phyloP scores from a whole-genome alignment of 2,797 vertebrate genomes.

The Cynodonichthys magdalenae region DNA sequence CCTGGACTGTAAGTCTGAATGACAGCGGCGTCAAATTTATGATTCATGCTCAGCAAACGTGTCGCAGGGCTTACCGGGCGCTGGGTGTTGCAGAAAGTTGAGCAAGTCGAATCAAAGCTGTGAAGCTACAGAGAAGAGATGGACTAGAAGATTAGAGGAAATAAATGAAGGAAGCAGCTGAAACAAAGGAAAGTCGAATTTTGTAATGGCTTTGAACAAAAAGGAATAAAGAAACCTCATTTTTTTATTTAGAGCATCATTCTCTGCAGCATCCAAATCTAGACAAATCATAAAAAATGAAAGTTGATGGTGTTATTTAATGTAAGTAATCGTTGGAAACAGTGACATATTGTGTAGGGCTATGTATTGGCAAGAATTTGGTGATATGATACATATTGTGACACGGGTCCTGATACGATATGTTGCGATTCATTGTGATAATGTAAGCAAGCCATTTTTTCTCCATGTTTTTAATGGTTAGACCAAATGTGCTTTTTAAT shows the following conservation, averaged over 20 bases:
- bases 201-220: neutral
- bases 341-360: conserved; percentile 1
- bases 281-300: no score
- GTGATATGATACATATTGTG: no score
- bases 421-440: no score
- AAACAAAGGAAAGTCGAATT: neutral
- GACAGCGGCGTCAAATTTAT: conserved; percentile 51
- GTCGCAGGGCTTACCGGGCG: conserved; percentile 15
- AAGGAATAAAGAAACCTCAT: neutral
- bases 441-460: no score
- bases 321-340: conserved; percentile 2
- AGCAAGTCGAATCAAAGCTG: conserved; percentile 14
- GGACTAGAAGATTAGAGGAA: conserved; percentile 6
- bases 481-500: no score
- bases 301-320: neutral
- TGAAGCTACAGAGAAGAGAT: conserved; percentile 31
- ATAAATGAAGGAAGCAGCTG: neutral
- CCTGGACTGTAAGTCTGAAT: conserved; percentile 45
- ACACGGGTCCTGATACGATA: no score
- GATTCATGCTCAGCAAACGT: conserved; percentile 28
- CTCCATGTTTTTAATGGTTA: no score
- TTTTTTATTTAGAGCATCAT: neutral
- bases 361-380: no score
- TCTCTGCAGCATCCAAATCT: no score
- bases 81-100: neutral